Base-by-base conservation (phyloP, 2,797 vertebrate species). In the Phoxinus dragarum region DNA sequence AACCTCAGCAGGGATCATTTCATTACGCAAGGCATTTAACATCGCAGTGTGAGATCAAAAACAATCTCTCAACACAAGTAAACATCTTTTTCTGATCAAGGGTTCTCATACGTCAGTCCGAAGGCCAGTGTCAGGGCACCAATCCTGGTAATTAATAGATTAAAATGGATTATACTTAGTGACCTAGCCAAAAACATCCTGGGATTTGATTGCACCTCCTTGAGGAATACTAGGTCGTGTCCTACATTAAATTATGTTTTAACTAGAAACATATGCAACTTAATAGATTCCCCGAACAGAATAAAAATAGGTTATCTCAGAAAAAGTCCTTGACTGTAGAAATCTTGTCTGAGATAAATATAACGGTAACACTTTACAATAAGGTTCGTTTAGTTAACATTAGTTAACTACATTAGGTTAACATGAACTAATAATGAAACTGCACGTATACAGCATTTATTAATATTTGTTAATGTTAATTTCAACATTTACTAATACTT, bases 81-180 rank as follows among this genome's bases (percentile, higher is more conserved):
- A 59, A 78, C 14, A 2, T 61, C n/a, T 78, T 42, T 78, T 78
- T 61, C 21, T 54, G 23, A 17, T 59, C 21, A 17, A 61, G 36
- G 54, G 52, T 27, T 77, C 23, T 42, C 14, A 11, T 21, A 2
- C 16, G 16, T 78, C 56, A 78, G 42, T 31, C 8, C 36, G 10
- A 61, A 78, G n/a, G 56, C 56, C 38, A 6, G 6, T 23, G 23
- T 42, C 76, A 42, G 47, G 75, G 8, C 23, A 64, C 8, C 56
- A 42, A 44, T 61, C 76, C 56, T 3, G 9, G 38, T 38, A 17
- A 31, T 44, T 42, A 61, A 42, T 42, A 17, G 75, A 78, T 61
- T 78, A 27, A 61, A 61, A 44, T 31, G 56, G 76, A 78, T 78
- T 77, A 59, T 59, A 52, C 47, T 75, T 56, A 27, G 36, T 5